Evolutionary conservation across 2,888 invertebrate species (phyloP).

Genomic region (Morinoia aosen): DNA sequence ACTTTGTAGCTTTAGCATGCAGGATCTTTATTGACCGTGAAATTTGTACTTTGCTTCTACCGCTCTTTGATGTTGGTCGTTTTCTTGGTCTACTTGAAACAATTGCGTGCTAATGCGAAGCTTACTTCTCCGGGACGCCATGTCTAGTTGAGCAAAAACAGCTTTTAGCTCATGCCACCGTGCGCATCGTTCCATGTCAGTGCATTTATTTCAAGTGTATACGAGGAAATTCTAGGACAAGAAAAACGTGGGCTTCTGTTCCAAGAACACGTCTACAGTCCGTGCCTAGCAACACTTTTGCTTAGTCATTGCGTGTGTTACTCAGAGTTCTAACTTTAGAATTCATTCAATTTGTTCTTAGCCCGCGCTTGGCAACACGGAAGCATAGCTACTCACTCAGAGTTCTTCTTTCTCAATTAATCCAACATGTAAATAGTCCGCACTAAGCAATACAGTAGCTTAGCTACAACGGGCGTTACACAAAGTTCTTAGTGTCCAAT

Average conservation of each 20-base stretch:
- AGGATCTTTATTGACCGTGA: neutral
- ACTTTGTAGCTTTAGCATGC: neutral
- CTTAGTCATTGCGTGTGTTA: neutral
- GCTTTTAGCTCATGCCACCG: neutral
- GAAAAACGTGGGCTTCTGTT: neutral
- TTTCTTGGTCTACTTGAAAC: neutral
- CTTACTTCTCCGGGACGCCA: neutral
- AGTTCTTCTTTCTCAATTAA: too few relatives aligned
- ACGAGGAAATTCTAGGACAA: neutral
- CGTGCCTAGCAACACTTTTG: neutral
- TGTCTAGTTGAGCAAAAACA: neutral
- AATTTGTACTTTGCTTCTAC: neutral
- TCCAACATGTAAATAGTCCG: too few relatives aligned
- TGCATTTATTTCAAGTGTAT: neutral
- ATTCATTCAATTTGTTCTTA: too few relatives aligned
- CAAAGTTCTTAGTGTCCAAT: too few relatives aligned
- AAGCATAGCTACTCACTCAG: too few relatives aligned
- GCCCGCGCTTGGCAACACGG: too few relatives aligned
- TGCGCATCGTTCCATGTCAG: neutral
- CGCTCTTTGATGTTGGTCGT: neutral
- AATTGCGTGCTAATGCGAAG: neutral
- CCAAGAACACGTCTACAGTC: neutral
- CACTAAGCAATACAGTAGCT: too few relatives aligned
- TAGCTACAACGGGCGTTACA: too few relatives aligned
- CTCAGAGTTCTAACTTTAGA: neutral